phyloP scores from a whole-genome alignment of 1,140 invertebrate species.

The Coboldia fuscipes region DNA sequence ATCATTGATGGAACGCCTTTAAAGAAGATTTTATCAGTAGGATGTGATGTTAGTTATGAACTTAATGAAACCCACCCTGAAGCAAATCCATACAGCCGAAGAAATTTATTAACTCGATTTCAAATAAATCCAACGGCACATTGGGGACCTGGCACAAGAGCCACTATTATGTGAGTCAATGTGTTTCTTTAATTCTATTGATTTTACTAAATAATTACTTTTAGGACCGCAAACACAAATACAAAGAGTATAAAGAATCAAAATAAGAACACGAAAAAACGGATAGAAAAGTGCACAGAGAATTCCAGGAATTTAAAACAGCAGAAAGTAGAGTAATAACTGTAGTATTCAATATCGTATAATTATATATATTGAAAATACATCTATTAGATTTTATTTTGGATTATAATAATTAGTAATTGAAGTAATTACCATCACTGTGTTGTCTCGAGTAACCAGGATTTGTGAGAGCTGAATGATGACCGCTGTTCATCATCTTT shows the following conservation, averaged over 20 bases:
- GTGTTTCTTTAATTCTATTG: not conserved
- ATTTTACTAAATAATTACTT: slow-evolving; percentile 7
- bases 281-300: not conserved
- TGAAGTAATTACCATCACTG: slow-evolving; percentile 35
- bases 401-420: slow-evolving; percentile 18
- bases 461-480: slow-evolving; percentile 39
- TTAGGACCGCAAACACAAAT: slow-evolving; percentile 31
- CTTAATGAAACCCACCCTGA: slow-evolving; percentile 36
- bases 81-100: slow-evolving; percentile 62
- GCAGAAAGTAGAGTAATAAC: not conserved
- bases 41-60: slow-evolving; percentile 31
- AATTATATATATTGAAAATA: not conserved
- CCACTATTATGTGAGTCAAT: slow-evolving; percentile 38
- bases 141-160: slow-evolving; percentile 74
- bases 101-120: slow-evolving; percentile 51
- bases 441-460: slow-evolving; percentile 40
- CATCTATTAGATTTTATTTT: slow-evolving; percentile 1
- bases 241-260: slow-evolving; percentile 34
- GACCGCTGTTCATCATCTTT: slow-evolving; percentile 40
- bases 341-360: not conserved
- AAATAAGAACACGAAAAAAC: slow-evolving; percentile 31
- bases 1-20: slow-evolving; percentile 28
- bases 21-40: slow-evolving; percentile 30
- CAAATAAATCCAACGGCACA: slow-evolving; percentile 65
- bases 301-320: no score